Evolutionary conservation across 2,113 vertebrate genomes (phyloP).

Genomic region (Terrapene triunguis): DNA sequence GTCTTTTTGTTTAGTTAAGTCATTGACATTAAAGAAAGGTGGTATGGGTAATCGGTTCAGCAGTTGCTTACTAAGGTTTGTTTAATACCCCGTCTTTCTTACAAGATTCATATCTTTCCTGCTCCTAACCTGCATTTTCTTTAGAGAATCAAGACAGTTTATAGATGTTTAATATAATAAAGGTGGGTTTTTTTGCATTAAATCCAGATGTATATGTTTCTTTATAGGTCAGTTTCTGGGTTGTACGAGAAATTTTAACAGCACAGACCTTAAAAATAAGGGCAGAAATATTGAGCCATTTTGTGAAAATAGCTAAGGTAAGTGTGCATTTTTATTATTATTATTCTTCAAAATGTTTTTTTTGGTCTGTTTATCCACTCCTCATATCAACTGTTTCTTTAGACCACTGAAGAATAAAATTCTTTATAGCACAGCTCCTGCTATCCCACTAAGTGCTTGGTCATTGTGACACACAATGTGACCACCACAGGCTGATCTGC

Average conservation of each 20-base stretch:
- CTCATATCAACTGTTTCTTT: background rate
- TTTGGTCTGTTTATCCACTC: background rate
- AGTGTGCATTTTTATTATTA: conserved; percentile 59
- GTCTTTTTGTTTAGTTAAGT: background rate
- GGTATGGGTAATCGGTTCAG: background rate
- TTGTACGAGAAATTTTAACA: conserved; percentile 95
- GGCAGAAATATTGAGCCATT: conserved; percentile 95
- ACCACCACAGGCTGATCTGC: background rate
- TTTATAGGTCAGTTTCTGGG: conserved; percentile 96
- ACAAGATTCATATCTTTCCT: background rate
- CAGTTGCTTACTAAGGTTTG: background rate
- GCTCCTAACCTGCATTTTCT: background rate
- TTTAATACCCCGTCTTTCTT: background rate
- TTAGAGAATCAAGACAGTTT: background rate
- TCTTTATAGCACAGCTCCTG: background rate
- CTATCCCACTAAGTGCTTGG: background rate
- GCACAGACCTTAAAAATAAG: conserved; percentile 96
- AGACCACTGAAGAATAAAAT: background rate
- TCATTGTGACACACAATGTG: background rate
- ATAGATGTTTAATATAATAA: background rate
- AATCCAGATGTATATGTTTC: conserved; percentile 57
- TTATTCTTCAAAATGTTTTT: background rate
- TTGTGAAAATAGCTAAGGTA: conserved; percentile 98
- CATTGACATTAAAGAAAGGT: background rate
- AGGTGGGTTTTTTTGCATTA: background rate